Conservation (phyloP, 2,113 vertebrate species). For the Gobio gobio region DNA sequence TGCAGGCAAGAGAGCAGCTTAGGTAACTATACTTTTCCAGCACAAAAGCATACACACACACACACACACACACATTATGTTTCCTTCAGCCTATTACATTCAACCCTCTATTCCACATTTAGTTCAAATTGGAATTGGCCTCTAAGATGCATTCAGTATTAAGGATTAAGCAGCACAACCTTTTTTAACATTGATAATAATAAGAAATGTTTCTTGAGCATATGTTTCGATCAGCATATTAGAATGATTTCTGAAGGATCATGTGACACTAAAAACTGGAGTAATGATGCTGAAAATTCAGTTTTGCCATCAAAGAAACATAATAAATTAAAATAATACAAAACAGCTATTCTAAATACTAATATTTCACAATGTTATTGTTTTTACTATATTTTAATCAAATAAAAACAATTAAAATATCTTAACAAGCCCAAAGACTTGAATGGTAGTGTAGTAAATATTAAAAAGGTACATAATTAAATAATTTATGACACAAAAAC, state of each 20-base stretch:
- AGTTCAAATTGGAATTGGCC: too few species aligned
- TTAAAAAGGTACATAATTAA: not conserved
- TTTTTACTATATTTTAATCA: too few species aligned
- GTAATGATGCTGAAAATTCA: not conserved
- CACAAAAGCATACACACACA: not conserved
- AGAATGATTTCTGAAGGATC: not conserved
- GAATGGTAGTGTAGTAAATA: not conserved
- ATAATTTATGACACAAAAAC: not conserved
- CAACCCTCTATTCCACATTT: not conserved
- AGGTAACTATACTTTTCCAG: conserved; percentile 75
- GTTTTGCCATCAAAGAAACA: not conserved
- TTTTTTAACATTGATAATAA: not conserved
- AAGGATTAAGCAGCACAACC: not conserved
- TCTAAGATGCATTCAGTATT: too few species aligned
- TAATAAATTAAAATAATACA: not conserved
- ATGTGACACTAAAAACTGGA: not conserved
- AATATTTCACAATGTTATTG: too few species aligned
- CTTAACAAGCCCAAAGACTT: not conserved
- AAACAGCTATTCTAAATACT: not conserved
- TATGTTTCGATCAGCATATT: not conserved
- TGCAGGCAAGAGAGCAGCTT: conserved; percentile 94
- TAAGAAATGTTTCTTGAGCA: too few species aligned
- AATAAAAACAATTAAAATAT: too few species aligned
- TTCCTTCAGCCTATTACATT: not conserved
- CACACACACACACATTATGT: not conserved